phyloP scores from a whole-genome alignment of 1,140 invertebrate genomes.

The Drosophila kepulauana region DNA sequence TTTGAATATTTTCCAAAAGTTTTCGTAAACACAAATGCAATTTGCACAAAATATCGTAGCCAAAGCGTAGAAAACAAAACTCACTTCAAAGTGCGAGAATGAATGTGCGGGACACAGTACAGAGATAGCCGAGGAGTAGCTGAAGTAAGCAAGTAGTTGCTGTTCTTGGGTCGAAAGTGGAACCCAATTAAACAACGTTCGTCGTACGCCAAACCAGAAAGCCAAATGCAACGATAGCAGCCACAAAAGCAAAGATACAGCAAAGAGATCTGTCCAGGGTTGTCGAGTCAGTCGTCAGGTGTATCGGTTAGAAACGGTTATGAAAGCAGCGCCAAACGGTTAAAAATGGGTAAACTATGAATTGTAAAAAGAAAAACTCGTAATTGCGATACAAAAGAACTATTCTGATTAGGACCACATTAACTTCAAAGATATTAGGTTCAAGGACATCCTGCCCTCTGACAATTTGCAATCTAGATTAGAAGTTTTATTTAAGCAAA shows the following conservation, averaged over 20 bases:
- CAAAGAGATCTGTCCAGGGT: slow-evolving; percentile 37
- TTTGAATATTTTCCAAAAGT: slow-evolving; percentile 34
- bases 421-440: too few species aligned
- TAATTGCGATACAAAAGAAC: too few species aligned
- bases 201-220: slow-evolving; percentile 77
- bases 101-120: slow-evolving; percentile 44
- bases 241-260: slow-evolving; percentile 34
- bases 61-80: slow-evolving; percentile 26
- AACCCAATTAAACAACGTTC: slow-evolving; percentile 73
- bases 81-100: slow-evolving; percentile 66
- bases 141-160: slow-evolving; percentile 57
- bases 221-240: slow-evolving; percentile 70
- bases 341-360: background rate
- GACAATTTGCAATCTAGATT: too few species aligned
- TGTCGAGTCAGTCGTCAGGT: slow-evolving; percentile 32
- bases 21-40: slow-evolving; percentile 31
- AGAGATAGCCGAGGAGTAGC: slow-evolving; percentile 60
- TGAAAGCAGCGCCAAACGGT: background rate
- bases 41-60: background rate
- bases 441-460: too few species aligned
- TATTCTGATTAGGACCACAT: too few species aligned
- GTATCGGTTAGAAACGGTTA: slow-evolving; percentile 32
- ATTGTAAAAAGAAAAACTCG: too few species aligned
- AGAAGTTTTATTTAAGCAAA: too few species aligned
- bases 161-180: slow-evolving; percentile 54